Evolutionary conservation across 2,113 vertebrate species (phyloP), one percentile per base, ranked within the genome.

Genomic region (Ibidorhyncha struthersii): DNA sequence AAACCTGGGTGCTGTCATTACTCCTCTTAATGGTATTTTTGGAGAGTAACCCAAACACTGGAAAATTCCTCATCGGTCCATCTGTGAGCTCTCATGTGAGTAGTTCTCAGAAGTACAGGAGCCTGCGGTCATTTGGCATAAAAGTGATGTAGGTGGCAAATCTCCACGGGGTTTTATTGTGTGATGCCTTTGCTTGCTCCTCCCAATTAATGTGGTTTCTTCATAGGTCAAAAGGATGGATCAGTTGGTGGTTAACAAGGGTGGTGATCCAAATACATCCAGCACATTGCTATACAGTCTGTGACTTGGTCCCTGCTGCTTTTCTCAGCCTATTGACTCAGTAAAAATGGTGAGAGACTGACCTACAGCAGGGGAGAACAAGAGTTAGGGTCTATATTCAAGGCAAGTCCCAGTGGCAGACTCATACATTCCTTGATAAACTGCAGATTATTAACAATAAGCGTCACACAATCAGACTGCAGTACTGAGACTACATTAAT

Each of bases 21-120:
- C 14, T 79, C 1, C 2, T 25, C 49, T 69, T 91, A 93, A 90
- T 82, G 27, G 30, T 56, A 67, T 59, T 96, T 97, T 91, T 95
- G 82, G 55, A 89, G 67, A 55, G 40, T 40, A 84, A 92, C 30
- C 5, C 29, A 86, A 2, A 63, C 47, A 52, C 61, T 74, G 77
- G 56, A 73, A 96, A 89, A 91, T 56, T 90, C 61, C 32, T 90
- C 69, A 92, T 86, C 63, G 67, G 80, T 74, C 76, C 92, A 66
- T 92, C 86, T 95, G 55, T 82, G 69, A 76, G 29, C 36, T 80
- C 15, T 94, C 58, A 62, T 32, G 41, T 80, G 71, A 84, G 50
- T 63, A 71, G 38, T 41, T 80, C 29, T 81, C 76, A 52, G 38
- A 83, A 93, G n/a, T 71, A 61, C 4, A 70, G 69, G 12, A 84